A percentile compares a stretch with the other conserved stretches of the same genome.
These are phyloP conservation scores for Peromyscus attwateri DNA, from an alignment of 2,797 vertebrate genomes.

Conservation along the genomic window DNA sequence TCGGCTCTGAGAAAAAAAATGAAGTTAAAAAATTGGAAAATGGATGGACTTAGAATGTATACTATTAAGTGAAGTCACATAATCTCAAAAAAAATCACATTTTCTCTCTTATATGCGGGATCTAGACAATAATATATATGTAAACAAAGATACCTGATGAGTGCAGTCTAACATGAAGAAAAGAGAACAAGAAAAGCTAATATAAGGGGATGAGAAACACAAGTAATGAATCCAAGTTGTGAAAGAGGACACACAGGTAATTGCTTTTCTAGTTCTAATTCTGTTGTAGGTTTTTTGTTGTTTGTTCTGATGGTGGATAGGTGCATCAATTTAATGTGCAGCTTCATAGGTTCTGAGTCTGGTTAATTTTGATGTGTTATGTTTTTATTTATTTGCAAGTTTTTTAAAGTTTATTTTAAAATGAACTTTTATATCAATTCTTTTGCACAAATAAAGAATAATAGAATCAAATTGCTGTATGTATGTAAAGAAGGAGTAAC, in stretches of 20 bases:
- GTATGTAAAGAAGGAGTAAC: background rate
- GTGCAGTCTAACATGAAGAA: background rate
- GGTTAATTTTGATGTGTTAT: background rate
- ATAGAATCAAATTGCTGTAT: background rate
- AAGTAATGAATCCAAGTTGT: background rate
- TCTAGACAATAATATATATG: background rate
- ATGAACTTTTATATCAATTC: background rate
- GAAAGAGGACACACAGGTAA: background rate
- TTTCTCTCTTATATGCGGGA: background rate
- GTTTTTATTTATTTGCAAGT: background rate
- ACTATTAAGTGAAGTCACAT: background rate
- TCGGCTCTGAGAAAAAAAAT: background rate
- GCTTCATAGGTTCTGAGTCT: background rate
- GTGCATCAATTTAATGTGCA: background rate
- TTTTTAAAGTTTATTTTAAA: background rate
- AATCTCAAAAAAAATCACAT: background rate
- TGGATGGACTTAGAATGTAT: background rate
- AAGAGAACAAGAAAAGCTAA: background rate
- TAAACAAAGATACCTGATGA: background rate
- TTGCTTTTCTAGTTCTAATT: background rate
- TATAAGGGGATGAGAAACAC: background rate
- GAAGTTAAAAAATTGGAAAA: background rate
- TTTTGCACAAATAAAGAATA: conserved; percentile 39
- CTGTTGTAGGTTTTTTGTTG: background rate
- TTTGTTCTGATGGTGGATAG: background rate